Percentiles rank a stretch among this genome's conserved stretches.
Evolutionary conservation across 1,140 invertebrate genomes (phyloP).

Genomic region (Diorhabda elongata): DNA sequence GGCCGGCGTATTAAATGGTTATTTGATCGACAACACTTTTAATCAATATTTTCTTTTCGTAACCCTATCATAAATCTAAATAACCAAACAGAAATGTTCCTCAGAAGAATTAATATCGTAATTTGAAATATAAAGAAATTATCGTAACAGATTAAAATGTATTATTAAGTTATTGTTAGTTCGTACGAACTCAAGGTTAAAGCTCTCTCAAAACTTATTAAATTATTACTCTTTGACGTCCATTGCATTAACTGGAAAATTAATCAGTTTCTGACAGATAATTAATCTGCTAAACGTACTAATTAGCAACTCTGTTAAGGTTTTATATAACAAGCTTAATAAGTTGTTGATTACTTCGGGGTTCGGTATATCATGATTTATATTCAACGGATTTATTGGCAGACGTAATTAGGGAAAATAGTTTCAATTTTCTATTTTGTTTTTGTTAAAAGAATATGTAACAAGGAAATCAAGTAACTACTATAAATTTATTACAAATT

Average conservation of each 20-base stretch:
- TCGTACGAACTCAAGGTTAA: not conserved
- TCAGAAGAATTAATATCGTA: not conserved
- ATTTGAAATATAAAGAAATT: conserved; percentile 1
- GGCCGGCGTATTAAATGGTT: too few species aligned
- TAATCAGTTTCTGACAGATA: conserved; percentile 2
- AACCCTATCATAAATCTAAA: too few species aligned
- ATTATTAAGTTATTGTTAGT: not conserved
- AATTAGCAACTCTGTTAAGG: conserved; percentile 2
- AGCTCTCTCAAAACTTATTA: not conserved
- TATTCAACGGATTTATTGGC: conserved; percentile 1
- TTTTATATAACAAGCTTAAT: conserved; percentile 1
- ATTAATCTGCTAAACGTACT: conserved; percentile 2
- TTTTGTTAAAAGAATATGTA: too few species aligned
- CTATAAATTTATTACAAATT: too few species aligned
- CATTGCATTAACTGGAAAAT: conserved; percentile 2
- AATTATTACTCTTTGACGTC: conserved; percentile 2
- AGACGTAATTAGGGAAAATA: not conserved
- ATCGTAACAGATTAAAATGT: not conserved
- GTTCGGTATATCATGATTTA: not conserved
- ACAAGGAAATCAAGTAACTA: too few species aligned
- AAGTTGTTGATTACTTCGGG: conserved; percentile 1
- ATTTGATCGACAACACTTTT: too few species aligned
- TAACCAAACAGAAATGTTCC: too few species aligned
- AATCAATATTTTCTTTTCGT: too few species aligned
- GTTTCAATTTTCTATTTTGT: too few species aligned